Conservation (phyloP, 2,797 vertebrate genomes). For the Monodelphis domestica region DNA sequence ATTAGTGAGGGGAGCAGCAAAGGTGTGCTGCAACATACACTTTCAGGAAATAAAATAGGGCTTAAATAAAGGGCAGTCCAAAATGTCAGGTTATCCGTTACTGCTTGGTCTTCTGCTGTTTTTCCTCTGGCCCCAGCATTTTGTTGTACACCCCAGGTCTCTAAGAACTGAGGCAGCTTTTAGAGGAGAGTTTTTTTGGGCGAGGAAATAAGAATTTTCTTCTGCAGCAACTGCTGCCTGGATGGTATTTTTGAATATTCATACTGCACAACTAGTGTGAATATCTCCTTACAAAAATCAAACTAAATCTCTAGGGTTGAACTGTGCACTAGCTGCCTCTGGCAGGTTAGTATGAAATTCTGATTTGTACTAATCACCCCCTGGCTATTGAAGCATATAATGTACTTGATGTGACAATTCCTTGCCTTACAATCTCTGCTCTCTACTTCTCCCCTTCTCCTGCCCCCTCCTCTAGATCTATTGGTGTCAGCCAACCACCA, state of each 20-base stretch:
- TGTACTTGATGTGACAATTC: constrained; percentile 68
- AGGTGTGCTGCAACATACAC: constrained; percentile 55
- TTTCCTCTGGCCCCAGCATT: constrained; percentile 55
- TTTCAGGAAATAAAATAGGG: constrained; percentile 55
- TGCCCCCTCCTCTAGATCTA: background rate
- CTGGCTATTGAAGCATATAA: constrained; percentile 61
- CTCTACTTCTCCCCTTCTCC: background rate
- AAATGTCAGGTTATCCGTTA: background rate
- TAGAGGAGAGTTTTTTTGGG: constrained; percentile 19
- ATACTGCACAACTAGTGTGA: constrained; percentile 26
- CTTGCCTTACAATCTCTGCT: constrained; percentile 34
- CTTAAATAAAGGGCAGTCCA: constrained; percentile 65
- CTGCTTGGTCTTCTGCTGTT: constrained; percentile 47
- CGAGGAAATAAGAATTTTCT: background rate
- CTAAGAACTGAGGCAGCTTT: constrained; percentile 58
- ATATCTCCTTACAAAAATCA: constrained; percentile 56
- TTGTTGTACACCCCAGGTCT: constrained; percentile 29
- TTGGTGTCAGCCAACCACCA: constrained; percentile 37
- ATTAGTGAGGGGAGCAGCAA: constrained; percentile 67
- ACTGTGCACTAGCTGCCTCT: constrained; percentile 59
- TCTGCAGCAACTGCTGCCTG: background rate
- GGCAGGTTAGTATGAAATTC: constrained; percentile 71
- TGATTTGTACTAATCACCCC: constrained; percentile 74
- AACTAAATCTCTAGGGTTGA: constrained; percentile 58
- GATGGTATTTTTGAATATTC: constrained; percentile 34